A percentile compares a stretch with the other conserved stretches of the same genome.
phyloP scores from a whole-genome alignment of 2,888 invertebrate species.

The Epirrhoe alternata region DNA sequence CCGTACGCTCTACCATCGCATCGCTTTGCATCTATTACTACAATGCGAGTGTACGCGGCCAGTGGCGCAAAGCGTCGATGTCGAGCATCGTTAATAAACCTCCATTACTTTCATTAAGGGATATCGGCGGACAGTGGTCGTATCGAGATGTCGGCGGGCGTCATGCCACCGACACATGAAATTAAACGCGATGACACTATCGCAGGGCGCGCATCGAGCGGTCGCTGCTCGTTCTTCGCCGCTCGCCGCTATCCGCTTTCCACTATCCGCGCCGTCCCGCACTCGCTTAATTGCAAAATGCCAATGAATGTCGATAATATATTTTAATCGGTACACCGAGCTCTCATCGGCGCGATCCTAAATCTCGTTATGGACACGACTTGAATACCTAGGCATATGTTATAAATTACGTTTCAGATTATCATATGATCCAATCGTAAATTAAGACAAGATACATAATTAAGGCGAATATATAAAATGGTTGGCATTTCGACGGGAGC shows the following conservation, averaged over 20 bases:
- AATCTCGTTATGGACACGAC: conserved; percentile 83
- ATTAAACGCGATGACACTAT: conserved; percentile 83
- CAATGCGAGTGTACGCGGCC: conserved; percentile 60
- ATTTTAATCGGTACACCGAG: conserved; percentile 72
- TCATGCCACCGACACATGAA: conserved; percentile 81
- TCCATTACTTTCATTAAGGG: conserved; percentile 84
- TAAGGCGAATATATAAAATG: conserved; percentile 85
- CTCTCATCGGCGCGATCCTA: conserved; percentile 77
- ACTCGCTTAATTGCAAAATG: conserved; percentile 80
- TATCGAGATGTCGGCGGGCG: conserved; percentile 80
- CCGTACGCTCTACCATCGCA: conserved; percentile 77
- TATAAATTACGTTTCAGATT: conserved; percentile 84
- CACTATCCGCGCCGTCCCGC: conserved; percentile 57
- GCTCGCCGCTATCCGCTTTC: conserved; percentile 44
- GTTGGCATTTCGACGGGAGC: conserved; percentile 85
- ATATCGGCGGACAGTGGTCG: conserved; percentile 80
- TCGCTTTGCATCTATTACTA: conserved; percentile 74
- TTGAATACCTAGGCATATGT: conserved; percentile 81
- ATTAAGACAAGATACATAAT: conserved; percentile 86
- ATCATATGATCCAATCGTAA: conserved; percentile 86
- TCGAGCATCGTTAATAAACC: conserved; percentile 78
- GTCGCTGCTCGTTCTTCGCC: conserved; percentile 51
- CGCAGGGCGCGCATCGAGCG: conserved; percentile 74
- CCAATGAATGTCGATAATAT: conserved; percentile 80
- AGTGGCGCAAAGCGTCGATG: conserved; percentile 55